phyloP scores from a whole-genome alignment of 2,888 invertebrate genomes.

The Calephelis perditalis region DNA sequence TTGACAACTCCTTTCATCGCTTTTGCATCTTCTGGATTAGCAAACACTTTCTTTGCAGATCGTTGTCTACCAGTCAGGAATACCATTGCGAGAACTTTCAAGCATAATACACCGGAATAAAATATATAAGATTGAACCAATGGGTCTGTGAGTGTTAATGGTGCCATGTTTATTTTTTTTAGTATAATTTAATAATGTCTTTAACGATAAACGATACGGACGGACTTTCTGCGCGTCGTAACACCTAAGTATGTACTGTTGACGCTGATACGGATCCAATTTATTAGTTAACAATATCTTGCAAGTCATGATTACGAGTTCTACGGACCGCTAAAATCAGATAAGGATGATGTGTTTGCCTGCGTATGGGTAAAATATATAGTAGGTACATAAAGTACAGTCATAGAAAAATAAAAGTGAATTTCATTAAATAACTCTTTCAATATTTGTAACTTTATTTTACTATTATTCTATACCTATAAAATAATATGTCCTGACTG shows the following conservation, averaged over 20 bases:
- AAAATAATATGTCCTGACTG: no score
- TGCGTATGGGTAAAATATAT: no score
- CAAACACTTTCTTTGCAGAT: slow-evolving; percentile 45
- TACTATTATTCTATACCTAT: no score
- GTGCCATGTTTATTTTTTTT: slow-evolving; percentile 31
- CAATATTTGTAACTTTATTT: no score
- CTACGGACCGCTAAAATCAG: no score
- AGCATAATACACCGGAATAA: slow-evolving; percentile 45
- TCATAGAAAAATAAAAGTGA: no score
- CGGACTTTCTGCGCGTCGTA: slow-evolving; percentile 15
- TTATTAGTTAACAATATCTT: no score
- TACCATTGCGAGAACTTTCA: slow-evolving; percentile 45
- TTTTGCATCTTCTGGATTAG: slow-evolving; percentile 52
- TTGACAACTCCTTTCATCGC: slow-evolving; percentile 42
- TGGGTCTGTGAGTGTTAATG: slow-evolving; percentile 40
- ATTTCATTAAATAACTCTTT: no score
- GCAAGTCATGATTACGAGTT: no score
- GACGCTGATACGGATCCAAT: no score
- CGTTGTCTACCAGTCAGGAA: slow-evolving; percentile 42
- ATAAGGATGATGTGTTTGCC: no score
- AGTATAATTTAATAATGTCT: background rate
- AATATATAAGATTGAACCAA: slow-evolving; percentile 43
- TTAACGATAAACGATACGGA: slow-evolving; percentile 7
- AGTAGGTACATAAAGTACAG: no score
- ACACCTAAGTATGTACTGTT: background rate